Conservation (phyloP, 2,888 invertebrate genomes). For the Catocala fraxini region DNA sequence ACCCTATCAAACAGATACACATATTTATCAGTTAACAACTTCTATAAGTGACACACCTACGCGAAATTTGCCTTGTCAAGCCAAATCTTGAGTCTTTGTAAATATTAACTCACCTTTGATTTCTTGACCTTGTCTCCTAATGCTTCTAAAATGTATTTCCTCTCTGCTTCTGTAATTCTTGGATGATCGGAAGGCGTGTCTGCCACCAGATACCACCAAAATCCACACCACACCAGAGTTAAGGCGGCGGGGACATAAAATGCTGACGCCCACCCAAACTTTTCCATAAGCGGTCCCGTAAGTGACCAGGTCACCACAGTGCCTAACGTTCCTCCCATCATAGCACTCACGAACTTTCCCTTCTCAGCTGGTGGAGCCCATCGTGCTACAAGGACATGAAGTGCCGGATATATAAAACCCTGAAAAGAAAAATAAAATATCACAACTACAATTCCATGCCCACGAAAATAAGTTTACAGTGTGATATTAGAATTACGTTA, state of each 20-base stretch:
- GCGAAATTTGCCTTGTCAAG: conserved; percentile 41
- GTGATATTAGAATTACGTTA: too few relatives aligned
- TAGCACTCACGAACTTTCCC: conserved; percentile 90
- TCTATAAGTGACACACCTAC: conserved; percentile 49
- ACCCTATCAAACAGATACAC: neutral
- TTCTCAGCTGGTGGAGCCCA: conserved; percentile 93
- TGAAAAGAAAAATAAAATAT: conserved; percentile 57
- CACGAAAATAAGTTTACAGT: neutral
- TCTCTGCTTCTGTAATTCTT: conserved; percentile 89
- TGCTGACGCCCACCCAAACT: conserved; percentile 90
- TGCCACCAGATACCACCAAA: conserved; percentile 89
- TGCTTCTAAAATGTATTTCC: conserved; percentile 88
- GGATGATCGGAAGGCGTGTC: conserved; percentile 90
- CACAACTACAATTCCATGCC: too few relatives aligned
- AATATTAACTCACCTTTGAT: conserved; percentile 83
- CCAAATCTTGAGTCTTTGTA: conserved; percentile 20
- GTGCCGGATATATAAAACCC: conserved; percentile 89
- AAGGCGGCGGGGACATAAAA: conserved; percentile 89
- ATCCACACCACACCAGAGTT: conserved; percentile 84
- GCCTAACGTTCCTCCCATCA: conserved; percentile 92
- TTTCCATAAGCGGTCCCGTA: conserved; percentile 89
- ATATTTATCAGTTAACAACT: conserved; percentile 41
- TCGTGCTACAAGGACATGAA: conserved; percentile 89
- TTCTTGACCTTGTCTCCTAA: conserved; percentile 87
- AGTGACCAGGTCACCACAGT: conserved; percentile 91